Evolutionary conservation across 2,888 invertebrate species (phyloP), one percentile per base, ranked within the genome.

Genomic region (Caenorhabditis becei): DNA sequence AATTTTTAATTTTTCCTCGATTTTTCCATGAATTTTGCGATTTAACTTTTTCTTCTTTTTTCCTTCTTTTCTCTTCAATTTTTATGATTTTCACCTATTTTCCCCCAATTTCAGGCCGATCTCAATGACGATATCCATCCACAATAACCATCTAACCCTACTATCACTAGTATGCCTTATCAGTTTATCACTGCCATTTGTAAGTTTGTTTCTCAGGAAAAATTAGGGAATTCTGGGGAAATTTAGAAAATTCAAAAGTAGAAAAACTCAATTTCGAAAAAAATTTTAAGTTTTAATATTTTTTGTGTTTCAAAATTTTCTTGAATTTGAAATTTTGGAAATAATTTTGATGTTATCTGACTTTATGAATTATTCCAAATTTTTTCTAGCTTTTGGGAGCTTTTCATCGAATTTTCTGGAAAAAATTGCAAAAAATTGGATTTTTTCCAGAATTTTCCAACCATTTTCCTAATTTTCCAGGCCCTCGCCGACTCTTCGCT

Each of bases 81-180:
- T 20, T 51, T 5, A 51, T 20, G 7, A 3, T 7, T 65, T 65
- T 20, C 28, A 28, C 2, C 18, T 16, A 23, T n/a, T 14, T 49
- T 51, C 2, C 8, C 10, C 2, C 18, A 4, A n/a, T 72, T 72
- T 35, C 72, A 65, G 72, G 58, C 23, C 58, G 74, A 74, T 74
- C 74, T 74, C 74, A 66, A 74, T 74, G 74, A 74, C 65, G 47
- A 74, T 74, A 74, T 20, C 51, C 23, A 54, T 53, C 18, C 35
- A 24, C 44, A 65, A 49, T 53, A 18, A 7, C 16, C 37, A 59
- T 28, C 35, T 20, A 74, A 24, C 32, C 4, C 32, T 47, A 16
- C 7, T 37, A 59, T 26, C 62, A 53, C 61, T 71, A 61, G 53
- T 16, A 20, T 71, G 26, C 32, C 18, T 62, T 28, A 20, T 44